Base-by-base conservation (phyloP, 2,888 invertebrate genomes). In the Cabera pusaria region DNA sequence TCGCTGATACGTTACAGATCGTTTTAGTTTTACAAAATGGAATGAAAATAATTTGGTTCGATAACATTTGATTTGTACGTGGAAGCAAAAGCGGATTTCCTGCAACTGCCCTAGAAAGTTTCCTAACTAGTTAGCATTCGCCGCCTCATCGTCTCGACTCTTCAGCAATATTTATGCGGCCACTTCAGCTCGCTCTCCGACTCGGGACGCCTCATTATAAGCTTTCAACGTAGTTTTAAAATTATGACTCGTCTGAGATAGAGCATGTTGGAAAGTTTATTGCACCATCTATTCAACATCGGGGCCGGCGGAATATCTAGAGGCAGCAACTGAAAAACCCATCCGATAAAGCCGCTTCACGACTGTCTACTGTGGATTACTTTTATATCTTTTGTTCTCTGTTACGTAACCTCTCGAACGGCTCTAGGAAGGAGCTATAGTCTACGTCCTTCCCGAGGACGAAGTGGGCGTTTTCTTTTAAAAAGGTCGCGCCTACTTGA, bases 171-270 rank as follows among this genome's bases (percentile, higher is more conserved):
- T 74, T 75, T 69, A 71, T 72, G 61, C 54, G 60, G 54, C 64
- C 62, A 71, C 72, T 72, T 58, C 56, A 63, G 57, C 28, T 52
- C 56, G 56, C 64, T 64, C 47, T 59, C 61, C 52, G 60, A 55
- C 63, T 66, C 56, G 49, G 51, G 66, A 60, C 51, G 64, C 59
- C 65, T 79, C 73, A 71, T 81, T 77, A 73, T 70, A 65, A 72
- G 66, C 66, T 72, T 75, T 73, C 72, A 72, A 56, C 64, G 62
- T 59, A 62, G 60, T 73, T 75, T 73, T 66, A 67, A 70, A 71
- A 61, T 67, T 71, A 71, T 64, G 66, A 69, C 49, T 61, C 59
- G 56, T 59, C 67, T 52, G 57, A 72, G 63, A 63, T 64, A 58
- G 54, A 60, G 52, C 52, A 59, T 55, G 56, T 59, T 44, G 55